Percentiles rank a stretch among this genome's conserved stretches.
Evolutionary conservation across 2,888 invertebrate genomes (phyloP).

Genomic region (Eupithecia insigniata): DNA sequence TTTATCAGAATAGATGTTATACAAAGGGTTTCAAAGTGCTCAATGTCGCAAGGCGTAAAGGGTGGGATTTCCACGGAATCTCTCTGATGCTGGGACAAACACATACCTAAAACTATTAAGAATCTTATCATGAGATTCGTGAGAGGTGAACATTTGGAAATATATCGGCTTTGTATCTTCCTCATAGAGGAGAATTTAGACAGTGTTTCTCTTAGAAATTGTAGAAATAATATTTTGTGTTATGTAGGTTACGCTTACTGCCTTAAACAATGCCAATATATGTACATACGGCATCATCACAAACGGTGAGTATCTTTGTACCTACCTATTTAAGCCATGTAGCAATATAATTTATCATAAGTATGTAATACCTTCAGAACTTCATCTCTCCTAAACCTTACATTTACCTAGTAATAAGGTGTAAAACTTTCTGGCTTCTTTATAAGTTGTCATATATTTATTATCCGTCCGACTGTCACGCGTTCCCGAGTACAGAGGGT

Average conservation of each 20-base stretch:
- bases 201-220: background rate
- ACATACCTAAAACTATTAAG: slow-evolving; percentile 56
- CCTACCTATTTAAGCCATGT: no score
- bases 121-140: slow-evolving; percentile 54
- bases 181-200: background rate
- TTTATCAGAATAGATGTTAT: slow-evolving; percentile 50
- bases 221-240: background rate
- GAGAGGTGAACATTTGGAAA: slow-evolving; percentile 17
- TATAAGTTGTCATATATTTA: no score
- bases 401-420: no score
- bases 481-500: no score
- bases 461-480: no score
- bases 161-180: slow-evolving; percentile 7
- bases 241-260: background rate
- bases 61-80: slow-evolving; percentile 59
- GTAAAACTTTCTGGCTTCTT: no score
- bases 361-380: no score
- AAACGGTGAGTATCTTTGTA: no score
- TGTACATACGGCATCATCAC: no score
- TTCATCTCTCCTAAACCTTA: no score
- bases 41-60: slow-evolving; percentile 53
- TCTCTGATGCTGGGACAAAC: slow-evolving; percentile 56
- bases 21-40: slow-evolving; percentile 62
- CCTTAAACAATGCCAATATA: background rate
- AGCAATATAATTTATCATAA: no score